Conservation (phyloP, 2,888 invertebrate genomes). For the Euzetes globulus region DNA sequence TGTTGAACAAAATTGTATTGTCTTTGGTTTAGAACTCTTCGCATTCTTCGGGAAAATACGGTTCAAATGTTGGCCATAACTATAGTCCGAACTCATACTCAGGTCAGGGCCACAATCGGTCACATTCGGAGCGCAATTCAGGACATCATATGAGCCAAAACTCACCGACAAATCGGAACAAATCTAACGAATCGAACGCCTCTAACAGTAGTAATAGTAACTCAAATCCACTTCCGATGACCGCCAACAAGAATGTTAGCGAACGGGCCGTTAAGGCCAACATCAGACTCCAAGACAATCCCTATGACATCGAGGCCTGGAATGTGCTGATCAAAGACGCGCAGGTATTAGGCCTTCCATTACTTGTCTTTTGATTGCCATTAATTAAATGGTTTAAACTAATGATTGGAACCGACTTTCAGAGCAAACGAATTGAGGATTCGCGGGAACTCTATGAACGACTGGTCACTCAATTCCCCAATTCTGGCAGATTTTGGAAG, state of each 20-base stretch:
- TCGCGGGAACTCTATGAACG: conserved; percentile 87
- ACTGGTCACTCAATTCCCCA: conserved; percentile 86
- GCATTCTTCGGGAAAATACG: background rate
- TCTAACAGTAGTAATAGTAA: background rate
- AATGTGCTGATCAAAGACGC: conserved; percentile 80
- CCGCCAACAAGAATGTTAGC: conserved; percentile 32
- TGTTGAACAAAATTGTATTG: too few relatives aligned
- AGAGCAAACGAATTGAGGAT: conserved; percentile 57
- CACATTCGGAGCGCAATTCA: background rate
- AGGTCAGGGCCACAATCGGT: background rate
- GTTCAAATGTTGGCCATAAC: conserved; percentile 10
- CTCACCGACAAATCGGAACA: background rate
- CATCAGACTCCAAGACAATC: conserved; percentile 64
- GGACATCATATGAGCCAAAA: background rate
- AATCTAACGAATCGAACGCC: background rate
- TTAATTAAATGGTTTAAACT: conserved; percentile 21
- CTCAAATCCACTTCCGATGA: background rate
- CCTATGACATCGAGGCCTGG: conserved; percentile 97
- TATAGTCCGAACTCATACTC: background rate
- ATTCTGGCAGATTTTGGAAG: conserved; percentile 96
- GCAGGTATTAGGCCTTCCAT: conserved; percentile 56
- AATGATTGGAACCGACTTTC: background rate
- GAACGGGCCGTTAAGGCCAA: conserved; percentile 52
- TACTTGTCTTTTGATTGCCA: conserved; percentile 53
- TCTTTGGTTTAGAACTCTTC: background rate